phyloP scores from a whole-genome alignment of 2,113 vertebrate genomes.

The Kryptolebias marmoratus region DNA sequence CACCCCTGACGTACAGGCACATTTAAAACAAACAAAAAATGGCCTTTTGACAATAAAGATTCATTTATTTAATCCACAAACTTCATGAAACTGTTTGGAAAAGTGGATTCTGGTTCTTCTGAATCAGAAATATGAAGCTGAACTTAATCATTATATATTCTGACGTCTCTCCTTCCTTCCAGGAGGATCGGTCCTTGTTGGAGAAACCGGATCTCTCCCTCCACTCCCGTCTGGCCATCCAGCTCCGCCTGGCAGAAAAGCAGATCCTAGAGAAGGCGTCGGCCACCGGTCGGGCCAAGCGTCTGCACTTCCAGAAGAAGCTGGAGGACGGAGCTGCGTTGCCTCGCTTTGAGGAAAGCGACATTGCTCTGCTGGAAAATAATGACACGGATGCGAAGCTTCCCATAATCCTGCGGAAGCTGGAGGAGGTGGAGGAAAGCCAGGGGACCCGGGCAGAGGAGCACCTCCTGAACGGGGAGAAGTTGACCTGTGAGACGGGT shows the following conservation, averaged over 20 bases:
- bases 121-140: not conserved
- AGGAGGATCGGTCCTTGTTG: constrained; percentile 89
- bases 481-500: constrained; percentile 78
- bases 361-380: constrained; percentile 88
- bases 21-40: too few relatives aligned
- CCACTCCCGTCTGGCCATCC: constrained; percentile 86
- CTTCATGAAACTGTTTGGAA: too few relatives aligned
- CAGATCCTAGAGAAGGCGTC: constrained; percentile 91
- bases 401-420: constrained; percentile 87
- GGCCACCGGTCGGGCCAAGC: constrained; percentile 82
- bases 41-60: too few relatives aligned
- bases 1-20: too few relatives aligned
- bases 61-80: too few relatives aligned
- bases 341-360: constrained; percentile 88
- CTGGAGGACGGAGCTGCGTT: constrained; percentile 81
- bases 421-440: constrained; percentile 83
- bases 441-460: constrained; percentile 75
- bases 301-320: constrained; percentile 84
- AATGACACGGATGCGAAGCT: constrained; percentile 84
- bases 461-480: constrained; percentile 82
- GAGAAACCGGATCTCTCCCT: constrained; percentile 84
- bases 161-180: not conserved
- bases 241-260: constrained; percentile 93
- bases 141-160: not conserved
- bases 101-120: too few relatives aligned